Conservation (phyloP, 53 echinoderm and acorn worm species). For the Stichopus horrens region DNA sequence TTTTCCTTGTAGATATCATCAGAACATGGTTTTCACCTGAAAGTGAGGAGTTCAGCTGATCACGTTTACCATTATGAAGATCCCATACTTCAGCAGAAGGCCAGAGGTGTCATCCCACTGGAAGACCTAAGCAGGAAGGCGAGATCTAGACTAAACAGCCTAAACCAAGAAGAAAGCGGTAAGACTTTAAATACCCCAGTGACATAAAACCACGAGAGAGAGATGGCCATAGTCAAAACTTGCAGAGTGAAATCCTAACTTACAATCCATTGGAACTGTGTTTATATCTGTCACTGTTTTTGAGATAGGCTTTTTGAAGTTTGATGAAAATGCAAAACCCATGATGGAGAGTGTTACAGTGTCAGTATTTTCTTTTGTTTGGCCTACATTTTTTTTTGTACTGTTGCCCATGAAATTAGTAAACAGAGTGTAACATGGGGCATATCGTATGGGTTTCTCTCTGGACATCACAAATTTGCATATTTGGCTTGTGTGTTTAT, state of each 20-base stretch:
- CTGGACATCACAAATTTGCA: too few relatives aligned
- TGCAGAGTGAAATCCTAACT: background rate
- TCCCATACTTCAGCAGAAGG: constrained; percentile 79
- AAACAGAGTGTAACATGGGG: background rate
- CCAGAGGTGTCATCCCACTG: constrained; percentile 67
- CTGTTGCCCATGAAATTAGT: background rate
- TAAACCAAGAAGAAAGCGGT: constrained; percentile 37
- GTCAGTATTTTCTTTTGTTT: background rate
- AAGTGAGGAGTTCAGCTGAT: constrained; percentile 66
- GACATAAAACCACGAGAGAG: background rate
- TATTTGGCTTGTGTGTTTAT: too few relatives aligned
- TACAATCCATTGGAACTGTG: too few relatives aligned
- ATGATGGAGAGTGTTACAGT: too few relatives aligned
- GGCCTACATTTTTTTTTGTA: background rate
- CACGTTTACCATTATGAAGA: constrained; percentile 90
- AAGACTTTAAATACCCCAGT: background rate
- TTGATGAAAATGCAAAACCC: too few relatives aligned
- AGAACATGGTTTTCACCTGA: constrained; percentile 73
- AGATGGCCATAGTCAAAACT: background rate
- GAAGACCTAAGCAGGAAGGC: constrained; percentile 73
- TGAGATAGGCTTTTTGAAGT: too few relatives aligned
- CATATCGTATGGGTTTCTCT: too few relatives aligned
- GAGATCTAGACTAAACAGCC: constrained; percentile 51
- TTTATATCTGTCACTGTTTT: too few relatives aligned
- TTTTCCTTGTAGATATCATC: constrained; percentile 52